Evolutionary conservation across 2,113 vertebrate genomes (phyloP).

Genomic region (Xiphophorus hellerii): DNA sequence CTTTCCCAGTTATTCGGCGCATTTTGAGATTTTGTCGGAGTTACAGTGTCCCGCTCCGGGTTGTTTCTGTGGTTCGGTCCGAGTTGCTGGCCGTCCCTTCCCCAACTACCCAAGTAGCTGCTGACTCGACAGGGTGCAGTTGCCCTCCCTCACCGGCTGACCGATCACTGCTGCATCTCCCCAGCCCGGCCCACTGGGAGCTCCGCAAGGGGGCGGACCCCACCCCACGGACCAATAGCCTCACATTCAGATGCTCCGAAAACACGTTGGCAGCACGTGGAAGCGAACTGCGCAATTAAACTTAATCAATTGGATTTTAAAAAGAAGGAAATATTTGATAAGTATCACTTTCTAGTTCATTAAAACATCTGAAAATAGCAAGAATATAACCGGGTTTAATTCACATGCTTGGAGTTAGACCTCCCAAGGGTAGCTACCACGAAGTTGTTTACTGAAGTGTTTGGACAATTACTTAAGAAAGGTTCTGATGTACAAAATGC

Average conservation of each 20-base stretch:
- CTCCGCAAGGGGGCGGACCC: conserved; percentile 7
- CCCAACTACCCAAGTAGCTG: neutral
- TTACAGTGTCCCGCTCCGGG: neutral
- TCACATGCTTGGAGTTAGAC: too few relatives aligned
- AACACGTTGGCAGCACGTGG: neutral
- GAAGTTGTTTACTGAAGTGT: too few relatives aligned
- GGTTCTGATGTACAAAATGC: too few relatives aligned
- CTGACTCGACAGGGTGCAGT: neutral
- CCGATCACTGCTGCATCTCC: conserved; percentile 34
- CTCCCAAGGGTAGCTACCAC: too few relatives aligned
- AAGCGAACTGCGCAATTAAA: neutral
- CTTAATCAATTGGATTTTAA: too few relatives aligned
- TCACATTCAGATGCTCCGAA: conserved; percentile 10
- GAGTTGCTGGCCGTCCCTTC: neutral
- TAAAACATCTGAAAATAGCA: too few relatives aligned
- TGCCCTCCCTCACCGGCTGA: conserved; percentile 27
- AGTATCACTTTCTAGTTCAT: too few relatives aligned
- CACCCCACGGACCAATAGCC: neutral
- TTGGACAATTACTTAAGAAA: too few relatives aligned
- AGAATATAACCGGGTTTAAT: too few relatives aligned
- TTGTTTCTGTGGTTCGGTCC: neutral
- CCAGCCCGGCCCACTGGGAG: neutral
- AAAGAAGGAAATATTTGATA: too few relatives aligned
- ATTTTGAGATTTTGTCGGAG: conserved; percentile 40
- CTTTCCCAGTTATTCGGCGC: conserved; percentile 68